These are phyloP conservation scores for Perca flavescens DNA, from an alignment of 2,113 vertebrate genomes.

Conservation along the genomic window DNA sequence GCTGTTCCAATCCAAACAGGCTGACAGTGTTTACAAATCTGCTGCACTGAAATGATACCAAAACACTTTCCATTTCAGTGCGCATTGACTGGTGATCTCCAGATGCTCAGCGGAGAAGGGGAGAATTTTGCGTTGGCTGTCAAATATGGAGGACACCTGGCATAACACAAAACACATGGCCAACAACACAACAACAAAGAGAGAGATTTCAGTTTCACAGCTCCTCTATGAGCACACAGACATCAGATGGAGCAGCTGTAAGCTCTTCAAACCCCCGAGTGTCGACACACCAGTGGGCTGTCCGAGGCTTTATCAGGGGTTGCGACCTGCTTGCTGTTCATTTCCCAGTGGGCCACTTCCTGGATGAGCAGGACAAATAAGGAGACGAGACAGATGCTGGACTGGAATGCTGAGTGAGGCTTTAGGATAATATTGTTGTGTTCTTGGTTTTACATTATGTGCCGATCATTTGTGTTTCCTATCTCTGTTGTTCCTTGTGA, in stretches of 20 bases:
- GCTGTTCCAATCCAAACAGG: slow-evolving; percentile 62
- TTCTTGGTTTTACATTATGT: not conserved
- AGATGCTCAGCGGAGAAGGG: slow-evolving; percentile 26
- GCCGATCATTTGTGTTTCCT: slow-evolving; percentile 5
- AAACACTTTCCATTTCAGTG: slow-evolving; percentile 53
- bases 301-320: slow-evolving; percentile 37
- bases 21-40: slow-evolving; percentile 71
- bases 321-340: slow-evolving; percentile 46
- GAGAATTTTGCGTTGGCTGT: slow-evolving; percentile 45
- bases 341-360: slow-evolving; percentile 57
- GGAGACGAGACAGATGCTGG: slow-evolving; percentile 35
- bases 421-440: slow-evolving; percentile 1
- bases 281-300: slow-evolving; percentile 38
- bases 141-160: slow-evolving; percentile 56
- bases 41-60: slow-evolving; percentile 39
- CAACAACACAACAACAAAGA: slow-evolving; percentile 46
- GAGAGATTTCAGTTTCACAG: slow-evolving; percentile 9
- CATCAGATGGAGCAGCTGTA: slow-evolving; percentile 57
- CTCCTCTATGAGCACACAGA: slow-evolving; percentile 5
- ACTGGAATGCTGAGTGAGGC: not conserved
- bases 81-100: slow-evolving; percentile 34
- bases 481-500: not conserved
- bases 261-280: slow-evolving; percentile 34
- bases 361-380: slow-evolving; percentile 49
- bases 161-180: slow-evolving; percentile 52